These are phyloP conservation scores for Lasioglossum marginatum DNA, from an alignment of 2,888 invertebrate species.

Conservation along the genomic window DNA sequence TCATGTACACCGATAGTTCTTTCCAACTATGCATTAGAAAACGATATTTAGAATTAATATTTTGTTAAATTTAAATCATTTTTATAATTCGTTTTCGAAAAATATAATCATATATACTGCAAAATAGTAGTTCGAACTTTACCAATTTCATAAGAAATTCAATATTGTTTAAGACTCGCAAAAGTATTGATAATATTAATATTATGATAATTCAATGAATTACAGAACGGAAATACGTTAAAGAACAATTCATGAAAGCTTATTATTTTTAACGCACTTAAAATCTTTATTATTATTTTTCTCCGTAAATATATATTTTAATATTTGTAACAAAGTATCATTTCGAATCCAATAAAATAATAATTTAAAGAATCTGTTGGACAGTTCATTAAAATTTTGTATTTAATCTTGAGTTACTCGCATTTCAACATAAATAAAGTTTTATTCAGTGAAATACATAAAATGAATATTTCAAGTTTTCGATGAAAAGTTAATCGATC, in stretches of 20 bases:
- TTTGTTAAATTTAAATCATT: constrained; percentile 4
- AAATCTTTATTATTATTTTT: not conserved
- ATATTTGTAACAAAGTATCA: not conserved
- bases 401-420: not conserved
- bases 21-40: constrained; percentile 12
- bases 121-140: constrained; percentile 1
- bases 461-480: too few relatives aligned
- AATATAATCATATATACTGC: not conserved
- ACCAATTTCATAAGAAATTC: not conserved
- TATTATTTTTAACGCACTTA: not conserved
- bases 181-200: not conserved
- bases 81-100: constrained; percentile 13
- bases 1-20: constrained; percentile 24
- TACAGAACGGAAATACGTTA: not conserved
- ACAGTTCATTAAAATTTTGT: not conserved
- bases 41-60: not conserved
- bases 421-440: too few relatives aligned
- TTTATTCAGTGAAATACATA: too few relatives aligned
- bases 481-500: not conserved
- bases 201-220: not conserved
- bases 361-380: not conserved
- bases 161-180: not conserved
- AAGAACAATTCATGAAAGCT: not conserved
- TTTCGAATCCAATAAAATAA: not conserved
- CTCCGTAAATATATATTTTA: not conserved